Evolutionary conservation across 2,888 invertebrate species (phyloP).

Genomic region (Actias luna): DNA sequence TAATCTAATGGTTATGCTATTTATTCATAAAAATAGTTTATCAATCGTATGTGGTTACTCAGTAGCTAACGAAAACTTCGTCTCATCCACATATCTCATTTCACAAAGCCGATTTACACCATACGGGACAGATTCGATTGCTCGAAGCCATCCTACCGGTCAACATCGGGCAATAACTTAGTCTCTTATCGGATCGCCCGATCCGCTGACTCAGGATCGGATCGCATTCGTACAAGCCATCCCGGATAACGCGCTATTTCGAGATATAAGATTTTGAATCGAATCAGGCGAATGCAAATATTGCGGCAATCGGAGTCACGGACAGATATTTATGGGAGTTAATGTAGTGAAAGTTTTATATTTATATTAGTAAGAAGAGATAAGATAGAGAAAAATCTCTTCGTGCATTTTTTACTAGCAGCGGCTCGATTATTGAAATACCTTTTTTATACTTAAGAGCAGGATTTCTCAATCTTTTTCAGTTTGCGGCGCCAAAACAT

Average conservation of each 20-base stretch:
- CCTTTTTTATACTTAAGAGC: too few species aligned
- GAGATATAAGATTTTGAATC: constrained; percentile 38
- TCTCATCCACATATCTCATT: constrained; percentile 25
- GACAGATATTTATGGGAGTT: constrained; percentile 13
- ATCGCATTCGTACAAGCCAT: constrained; percentile 35
- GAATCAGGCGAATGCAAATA: constrained; percentile 42
- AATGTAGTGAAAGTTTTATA: neutral
- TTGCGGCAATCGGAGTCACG: constrained; percentile 26
- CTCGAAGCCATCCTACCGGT: constrained; percentile 40
- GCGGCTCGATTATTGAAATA: too few species aligned
- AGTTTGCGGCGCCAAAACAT: too few species aligned
- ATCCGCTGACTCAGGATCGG: constrained; percentile 62
- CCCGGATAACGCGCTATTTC: constrained; percentile 37
- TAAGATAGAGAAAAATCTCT: too few species aligned
- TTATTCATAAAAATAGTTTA: neutral
- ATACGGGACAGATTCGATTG: constrained; percentile 43
- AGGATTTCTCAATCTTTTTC: too few species aligned
- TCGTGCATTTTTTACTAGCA: too few species aligned
- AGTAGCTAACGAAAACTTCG: neutral
- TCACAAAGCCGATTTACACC: constrained; percentile 37
- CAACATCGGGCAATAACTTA: constrained; percentile 68
- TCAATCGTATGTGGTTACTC: neutral
- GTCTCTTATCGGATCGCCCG: constrained; percentile 64
- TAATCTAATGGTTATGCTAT: neutral
- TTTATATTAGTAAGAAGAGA: too few species aligned